phyloP scores from a whole-genome alignment of 2,113 vertebrate species.

The Dasyornis broadbenti region DNA sequence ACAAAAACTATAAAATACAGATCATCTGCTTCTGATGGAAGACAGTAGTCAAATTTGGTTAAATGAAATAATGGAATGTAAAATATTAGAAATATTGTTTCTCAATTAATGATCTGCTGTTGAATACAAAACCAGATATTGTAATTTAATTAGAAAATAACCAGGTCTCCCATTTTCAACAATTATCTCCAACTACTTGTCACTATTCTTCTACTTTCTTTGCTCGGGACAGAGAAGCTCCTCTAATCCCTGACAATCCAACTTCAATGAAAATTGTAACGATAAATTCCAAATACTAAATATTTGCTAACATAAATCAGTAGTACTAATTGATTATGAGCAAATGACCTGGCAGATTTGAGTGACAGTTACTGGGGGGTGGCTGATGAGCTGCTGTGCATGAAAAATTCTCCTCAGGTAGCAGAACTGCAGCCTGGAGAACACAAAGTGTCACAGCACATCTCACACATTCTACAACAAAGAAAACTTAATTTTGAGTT shows the following conservation, averaged over 20 bases:
- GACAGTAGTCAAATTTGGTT: not conserved
- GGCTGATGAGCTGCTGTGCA: not conserved
- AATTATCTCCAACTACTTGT: not conserved
- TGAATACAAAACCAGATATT: not conserved
- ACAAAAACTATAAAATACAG: not conserved
- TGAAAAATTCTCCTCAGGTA: not conserved
- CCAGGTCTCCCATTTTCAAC: not conserved
- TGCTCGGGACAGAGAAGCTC: not conserved
- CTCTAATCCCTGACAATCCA: not conserved
- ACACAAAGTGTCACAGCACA: not conserved
- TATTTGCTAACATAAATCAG: not conserved
- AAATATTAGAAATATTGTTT: not conserved
- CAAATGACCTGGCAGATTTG: not conserved
- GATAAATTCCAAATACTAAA: not conserved
- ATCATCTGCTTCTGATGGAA: not conserved
- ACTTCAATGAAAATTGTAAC: not conserved
- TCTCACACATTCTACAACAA: not conserved
- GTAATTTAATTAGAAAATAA: not conserved
- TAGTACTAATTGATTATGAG: not conserved
- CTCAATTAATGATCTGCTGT: not conserved
- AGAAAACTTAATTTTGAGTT: not conserved
- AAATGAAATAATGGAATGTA: not conserved
- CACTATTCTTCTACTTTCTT: not conserved
- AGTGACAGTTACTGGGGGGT: not conserved
- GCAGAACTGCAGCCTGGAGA: not conserved